Evolutionary conservation across 2,888 invertebrate species (phyloP).

Genomic region (Melieria omissa): DNA sequence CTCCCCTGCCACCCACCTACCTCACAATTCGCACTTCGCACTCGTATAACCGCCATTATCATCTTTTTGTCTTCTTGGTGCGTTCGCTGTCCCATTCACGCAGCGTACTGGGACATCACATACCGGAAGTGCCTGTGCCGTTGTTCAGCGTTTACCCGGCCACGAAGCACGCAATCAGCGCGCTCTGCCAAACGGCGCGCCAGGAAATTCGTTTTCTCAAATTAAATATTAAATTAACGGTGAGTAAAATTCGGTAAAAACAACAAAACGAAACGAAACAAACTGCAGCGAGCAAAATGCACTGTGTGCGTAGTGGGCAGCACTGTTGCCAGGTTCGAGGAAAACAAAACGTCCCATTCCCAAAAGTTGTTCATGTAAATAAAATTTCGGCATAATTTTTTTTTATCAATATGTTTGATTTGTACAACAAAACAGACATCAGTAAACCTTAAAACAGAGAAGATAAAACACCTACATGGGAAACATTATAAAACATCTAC

Average conservation of each 20-base stretch:
- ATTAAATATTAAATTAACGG: slow-evolving; percentile 67
- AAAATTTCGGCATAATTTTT: too few species aligned
- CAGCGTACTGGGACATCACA: slow-evolving; percentile 68
- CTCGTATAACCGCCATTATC: not conserved
- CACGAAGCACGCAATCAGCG: slow-evolving; percentile 71
- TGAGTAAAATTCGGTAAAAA: slow-evolving; percentile 52
- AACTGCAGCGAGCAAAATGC: not conserved
- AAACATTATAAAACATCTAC: too few species aligned
- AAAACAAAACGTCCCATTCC: not conserved
- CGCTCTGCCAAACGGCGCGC: slow-evolving; percentile 71
- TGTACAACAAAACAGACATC: too few species aligned
- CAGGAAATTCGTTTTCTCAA: slow-evolving; percentile 69
- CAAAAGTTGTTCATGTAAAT: too few species aligned
- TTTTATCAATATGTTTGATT: too few species aligned
- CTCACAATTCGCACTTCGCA: not conserved
- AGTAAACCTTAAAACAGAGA: too few species aligned
- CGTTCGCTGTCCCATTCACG: not conserved
- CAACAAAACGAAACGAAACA: not conserved
- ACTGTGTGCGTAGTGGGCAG: not conserved
- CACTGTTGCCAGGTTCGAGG: not conserved
- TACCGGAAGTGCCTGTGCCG: slow-evolving; percentile 68
- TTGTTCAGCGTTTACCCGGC: slow-evolving; percentile 71
- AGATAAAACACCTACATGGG: too few species aligned
- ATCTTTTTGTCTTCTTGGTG: slow-evolving; percentile 11
- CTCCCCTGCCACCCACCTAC: not conserved